phyloP scores from a whole-genome alignment of 1,140 invertebrate species.

The Ceratosolen fusciceps region DNA sequence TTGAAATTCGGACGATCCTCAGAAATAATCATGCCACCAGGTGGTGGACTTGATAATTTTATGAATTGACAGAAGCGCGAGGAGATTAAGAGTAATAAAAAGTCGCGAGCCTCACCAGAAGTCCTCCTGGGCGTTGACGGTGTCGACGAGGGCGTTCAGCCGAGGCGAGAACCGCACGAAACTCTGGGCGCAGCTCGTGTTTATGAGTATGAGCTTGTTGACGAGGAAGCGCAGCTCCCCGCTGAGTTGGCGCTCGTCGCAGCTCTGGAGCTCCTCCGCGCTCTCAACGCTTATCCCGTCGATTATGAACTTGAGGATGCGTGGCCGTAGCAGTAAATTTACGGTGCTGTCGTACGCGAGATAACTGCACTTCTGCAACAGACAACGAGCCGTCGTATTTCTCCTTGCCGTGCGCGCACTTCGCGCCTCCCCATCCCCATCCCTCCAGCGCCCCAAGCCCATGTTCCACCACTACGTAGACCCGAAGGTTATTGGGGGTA shows the following conservation, averaged over 20 bases:
- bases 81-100: too few species aligned
- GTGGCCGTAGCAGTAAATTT: slow-evolving; percentile 64
- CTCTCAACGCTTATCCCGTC: slow-evolving; percentile 69
- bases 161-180: slow-evolving; percentile 67
- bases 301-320: slow-evolving; percentile 70
- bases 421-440: too few species aligned
- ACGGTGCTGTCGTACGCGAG: slow-evolving; percentile 69
- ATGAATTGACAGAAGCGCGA: too few species aligned
- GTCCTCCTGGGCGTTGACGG: slow-evolving; percentile 65
- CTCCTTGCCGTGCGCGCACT: too few species aligned
- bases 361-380: slow-evolving; percentile 67
- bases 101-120: slow-evolving; percentile 64
- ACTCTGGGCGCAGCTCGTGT: slow-evolving; percentile 66
- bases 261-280: slow-evolving; percentile 67
- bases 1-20: too few species aligned
- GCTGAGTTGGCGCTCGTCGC: slow-evolving; percentile 66
- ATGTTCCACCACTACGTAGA: too few species aligned
- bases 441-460: too few species aligned
- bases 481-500: too few species aligned
- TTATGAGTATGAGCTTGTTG: slow-evolving; percentile 68
- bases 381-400: neutral
- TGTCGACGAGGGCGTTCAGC: slow-evolving; percentile 66
- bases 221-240: slow-evolving; percentile 64
- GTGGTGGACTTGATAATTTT: too few species aligned
- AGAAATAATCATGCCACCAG: too few species aligned